These are phyloP conservation scores for Hydractinia echinata DNA, from an alignment of 30 jellyfish, hydroid and myxozoan genomes.

Conservation along the genomic window DNA sequence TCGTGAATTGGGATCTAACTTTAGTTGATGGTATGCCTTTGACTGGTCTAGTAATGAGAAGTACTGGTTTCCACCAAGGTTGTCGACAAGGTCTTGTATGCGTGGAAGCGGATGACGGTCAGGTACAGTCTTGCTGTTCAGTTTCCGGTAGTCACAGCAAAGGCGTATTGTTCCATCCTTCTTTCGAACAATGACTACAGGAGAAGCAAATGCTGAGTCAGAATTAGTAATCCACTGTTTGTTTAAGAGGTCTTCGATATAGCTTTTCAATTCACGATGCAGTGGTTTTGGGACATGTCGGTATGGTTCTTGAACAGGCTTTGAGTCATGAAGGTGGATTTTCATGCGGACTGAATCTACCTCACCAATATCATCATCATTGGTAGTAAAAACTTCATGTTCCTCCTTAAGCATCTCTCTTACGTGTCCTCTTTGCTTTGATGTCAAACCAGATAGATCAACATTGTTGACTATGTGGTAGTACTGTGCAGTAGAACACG, in stretches of 20 bases:
- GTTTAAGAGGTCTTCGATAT: slow-evolving; percentile 35
- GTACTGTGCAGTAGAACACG: too few relatives aligned
- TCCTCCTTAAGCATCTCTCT: too few relatives aligned
- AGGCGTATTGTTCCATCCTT: slow-evolving; percentile 37
- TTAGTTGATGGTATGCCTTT: slow-evolving; percentile 41
- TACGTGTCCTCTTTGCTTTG: too few relatives aligned
- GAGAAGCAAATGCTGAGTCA: too few relatives aligned
- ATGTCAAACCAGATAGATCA: too few relatives aligned
- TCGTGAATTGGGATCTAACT: slow-evolving; percentile 27
- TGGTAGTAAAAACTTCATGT: too few relatives aligned
- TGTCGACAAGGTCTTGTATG: slow-evolving; percentile 10
- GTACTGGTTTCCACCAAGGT: slow-evolving; percentile 44
- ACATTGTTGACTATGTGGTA: too few relatives aligned
- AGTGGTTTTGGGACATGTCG: slow-evolving; percentile 24
- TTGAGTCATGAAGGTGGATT: slow-evolving; percentile 24
- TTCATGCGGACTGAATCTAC: slow-evolving; percentile 15
- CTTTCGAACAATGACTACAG: slow-evolving; percentile 29
- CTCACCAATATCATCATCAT: slow-evolving; percentile 23
- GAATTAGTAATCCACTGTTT: slow-evolving; percentile 18
- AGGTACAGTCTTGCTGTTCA: slow-evolving; percentile 21
- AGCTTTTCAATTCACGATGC: slow-evolving; percentile 32
- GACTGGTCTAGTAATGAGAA: slow-evolving; percentile 31
- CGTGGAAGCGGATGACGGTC: slow-evolving; percentile 45
- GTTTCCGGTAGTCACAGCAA: slow-evolving; percentile 35
- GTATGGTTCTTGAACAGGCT: slow-evolving; percentile 31